Evolutionary conservation across 2,888 invertebrate species (phyloP).

Genomic region (Ptychoptera contaminata): DNA sequence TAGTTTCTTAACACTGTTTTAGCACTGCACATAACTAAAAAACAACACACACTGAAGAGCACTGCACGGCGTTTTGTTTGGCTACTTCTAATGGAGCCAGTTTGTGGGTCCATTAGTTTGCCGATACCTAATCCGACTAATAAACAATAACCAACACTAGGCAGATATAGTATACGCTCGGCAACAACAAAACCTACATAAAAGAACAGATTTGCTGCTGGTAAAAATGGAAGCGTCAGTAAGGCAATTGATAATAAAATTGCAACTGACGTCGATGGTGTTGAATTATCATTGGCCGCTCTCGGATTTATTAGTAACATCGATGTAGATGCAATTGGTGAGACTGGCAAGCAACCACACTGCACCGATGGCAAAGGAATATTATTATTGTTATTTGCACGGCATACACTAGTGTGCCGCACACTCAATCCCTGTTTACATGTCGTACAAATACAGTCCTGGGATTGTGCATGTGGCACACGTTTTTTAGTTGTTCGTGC

Average conservation of each 20-base stretch:
- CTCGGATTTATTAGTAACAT: constrained; percentile 10
- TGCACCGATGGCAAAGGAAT: constrained; percentile 12
- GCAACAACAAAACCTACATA: constrained; percentile 98
- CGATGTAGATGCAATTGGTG: constrained; percentile 3
- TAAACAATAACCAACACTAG: constrained; percentile 89
- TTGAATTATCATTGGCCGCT: constrained; percentile 9
- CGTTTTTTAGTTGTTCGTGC: constrained; percentile 27
- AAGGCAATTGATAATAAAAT: constrained; percentile 53
- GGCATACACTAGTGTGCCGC: constrained; percentile 51
- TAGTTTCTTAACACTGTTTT: constrained; percentile 68
- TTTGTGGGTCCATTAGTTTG: constrained; percentile 23
- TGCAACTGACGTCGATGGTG: constrained; percentile 19
- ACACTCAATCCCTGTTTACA: constrained; percentile 51
- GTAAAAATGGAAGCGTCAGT: constrained; percentile 81
- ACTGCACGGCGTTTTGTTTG: constrained; percentile 18
- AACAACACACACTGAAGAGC: constrained; percentile 31
- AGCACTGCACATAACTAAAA: constrained; percentile 52
- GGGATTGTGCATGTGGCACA: constrained; percentile 7
- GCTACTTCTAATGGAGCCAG: constrained; percentile 26
- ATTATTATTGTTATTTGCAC: constrained; percentile 46
- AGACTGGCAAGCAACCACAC: constrained; percentile 14
- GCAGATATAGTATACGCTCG: constrained; percentile 88
- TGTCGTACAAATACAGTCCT: constrained; percentile 21
- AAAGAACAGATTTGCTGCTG: constrained; percentile 90
- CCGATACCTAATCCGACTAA: constrained; percentile 62